Percentiles rank a stretch among this genome's conserved stretches.
phyloP scores from a whole-genome alignment of 2,113 vertebrate species.

The Micromys minutus region DNA sequence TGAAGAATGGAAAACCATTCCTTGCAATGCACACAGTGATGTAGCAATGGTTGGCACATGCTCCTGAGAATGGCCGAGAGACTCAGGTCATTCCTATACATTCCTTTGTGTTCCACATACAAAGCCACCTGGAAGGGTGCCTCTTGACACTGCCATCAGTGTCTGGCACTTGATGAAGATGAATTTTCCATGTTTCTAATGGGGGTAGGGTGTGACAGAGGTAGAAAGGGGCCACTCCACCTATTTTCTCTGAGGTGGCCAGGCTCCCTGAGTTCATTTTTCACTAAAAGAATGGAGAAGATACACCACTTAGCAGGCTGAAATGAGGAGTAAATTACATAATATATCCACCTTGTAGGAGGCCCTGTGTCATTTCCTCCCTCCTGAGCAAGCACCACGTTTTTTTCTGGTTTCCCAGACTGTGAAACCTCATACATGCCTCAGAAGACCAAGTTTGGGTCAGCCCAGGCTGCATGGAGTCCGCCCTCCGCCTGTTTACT shows the following conservation, averaged over 20 bases:
- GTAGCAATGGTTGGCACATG: background rate
- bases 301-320: background rate
- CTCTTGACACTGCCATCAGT: background rate
- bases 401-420: background rate
- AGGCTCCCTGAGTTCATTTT: background rate
- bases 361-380: background rate
- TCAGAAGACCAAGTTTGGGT: background rate
- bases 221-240: background rate
- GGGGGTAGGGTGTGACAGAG: background rate
- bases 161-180: background rate
- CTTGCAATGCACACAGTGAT: background rate
- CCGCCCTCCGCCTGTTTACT: background rate
- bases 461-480: background rate
- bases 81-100: background rate
- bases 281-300: background rate
- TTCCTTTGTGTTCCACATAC: background rate
- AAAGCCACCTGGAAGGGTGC: background rate
- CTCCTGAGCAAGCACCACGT: background rate
- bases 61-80: background rate
- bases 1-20: background rate
- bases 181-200: background rate
- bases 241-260: background rate
- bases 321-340: background rate
- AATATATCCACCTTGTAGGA: accelerated
- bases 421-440: background rate